A percentile compares a stretch with the other conserved stretches of the same genome.
phyloP scores from a whole-genome alignment of 2,113 vertebrate genomes.

The Alosa alosa region DNA sequence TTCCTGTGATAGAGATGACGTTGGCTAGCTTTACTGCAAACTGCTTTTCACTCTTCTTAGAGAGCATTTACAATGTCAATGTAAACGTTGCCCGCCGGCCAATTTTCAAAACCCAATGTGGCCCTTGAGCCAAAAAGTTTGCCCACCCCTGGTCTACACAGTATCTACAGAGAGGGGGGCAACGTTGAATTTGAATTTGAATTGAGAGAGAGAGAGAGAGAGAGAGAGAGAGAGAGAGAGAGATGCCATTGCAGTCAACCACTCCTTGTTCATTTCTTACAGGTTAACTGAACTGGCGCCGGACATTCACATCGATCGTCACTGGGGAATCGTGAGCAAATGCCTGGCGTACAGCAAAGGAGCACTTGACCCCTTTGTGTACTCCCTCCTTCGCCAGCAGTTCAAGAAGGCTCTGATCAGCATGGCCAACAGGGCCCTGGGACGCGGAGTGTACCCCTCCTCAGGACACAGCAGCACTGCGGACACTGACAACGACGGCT shows the following conservation, averaged over 20 bases:
- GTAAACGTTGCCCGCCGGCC: too few relatives aligned
- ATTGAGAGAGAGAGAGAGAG: not conserved
- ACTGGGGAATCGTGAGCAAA: conserved; percentile 76
- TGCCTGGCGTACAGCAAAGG: conserved; percentile 78
- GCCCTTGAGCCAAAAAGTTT: too few relatives aligned
- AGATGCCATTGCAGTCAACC: not conserved
- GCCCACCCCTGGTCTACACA: too few relatives aligned
- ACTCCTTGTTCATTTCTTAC: conserved; percentile 47
- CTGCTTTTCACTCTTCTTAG: too few relatives aligned
- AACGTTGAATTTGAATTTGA: too few relatives aligned
- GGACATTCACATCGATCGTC: conserved; percentile 70
- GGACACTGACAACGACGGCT: conserved; percentile 67
- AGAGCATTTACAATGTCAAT: too few relatives aligned
- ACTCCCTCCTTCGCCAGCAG: conserved; percentile 75
- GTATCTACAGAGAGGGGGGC: too few relatives aligned
- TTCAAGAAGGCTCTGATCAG: conserved; percentile 75
- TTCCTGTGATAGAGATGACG: too few relatives aligned
- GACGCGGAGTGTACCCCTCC: conserved; percentile 65
- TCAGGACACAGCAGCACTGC: conserved; percentile 73
- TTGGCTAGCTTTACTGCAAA: too few relatives aligned
- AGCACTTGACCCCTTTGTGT: conserved; percentile 74
- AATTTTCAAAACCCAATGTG: too few relatives aligned
- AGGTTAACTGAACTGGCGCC: conserved; percentile 77
- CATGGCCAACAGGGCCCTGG: conserved; percentile 66
- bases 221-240: not conserved